Percentiles rank a stretch among this genome's conserved stretches.
Conservation (phyloP, 1,140 invertebrate species). For the Drosophila busckii region DNA sequence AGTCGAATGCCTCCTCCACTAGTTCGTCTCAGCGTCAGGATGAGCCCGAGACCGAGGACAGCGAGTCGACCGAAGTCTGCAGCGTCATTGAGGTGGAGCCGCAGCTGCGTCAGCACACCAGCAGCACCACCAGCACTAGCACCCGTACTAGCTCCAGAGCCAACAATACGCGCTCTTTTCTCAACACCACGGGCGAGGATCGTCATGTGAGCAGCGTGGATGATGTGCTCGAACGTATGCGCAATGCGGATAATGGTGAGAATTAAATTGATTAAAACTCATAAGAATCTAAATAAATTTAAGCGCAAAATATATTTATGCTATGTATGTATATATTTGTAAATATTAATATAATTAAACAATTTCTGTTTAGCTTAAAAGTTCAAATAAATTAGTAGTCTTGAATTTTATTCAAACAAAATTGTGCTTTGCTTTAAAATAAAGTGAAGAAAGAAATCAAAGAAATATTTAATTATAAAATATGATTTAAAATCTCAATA, state of each 20-base stretch:
- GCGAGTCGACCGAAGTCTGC: slow-evolving; percentile 62
- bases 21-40: slow-evolving; percentile 19
- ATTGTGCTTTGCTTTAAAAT: no score
- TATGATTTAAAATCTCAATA: no score
- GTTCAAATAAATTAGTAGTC: no score
- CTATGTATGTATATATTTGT: no score
- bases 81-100: slow-evolving; percentile 64
- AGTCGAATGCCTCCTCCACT: slow-evolving; percentile 40
- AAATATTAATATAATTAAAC: no score
- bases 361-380: no score
- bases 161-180: slow-evolving; percentile 82
- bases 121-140: slow-evolving; percentile 38
- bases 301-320: no score
- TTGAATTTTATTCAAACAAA: no score
- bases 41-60: slow-evolving; percentile 60
- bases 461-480: no score
- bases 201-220: slow-evolving; percentile 83
- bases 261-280: no score
- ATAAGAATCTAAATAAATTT: no score
- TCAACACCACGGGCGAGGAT: slow-evolving; percentile 83
- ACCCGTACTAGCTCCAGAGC: slow-evolving; percentile 40
- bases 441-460: neutral
- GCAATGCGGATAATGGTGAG: slow-evolving; percentile 84
- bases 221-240: slow-evolving; percentile 87
- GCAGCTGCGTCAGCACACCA: slow-evolving; percentile 56